phyloP scores from a whole-genome alignment of 2,113 vertebrate genomes.

The Taurulus bubalis region DNA sequence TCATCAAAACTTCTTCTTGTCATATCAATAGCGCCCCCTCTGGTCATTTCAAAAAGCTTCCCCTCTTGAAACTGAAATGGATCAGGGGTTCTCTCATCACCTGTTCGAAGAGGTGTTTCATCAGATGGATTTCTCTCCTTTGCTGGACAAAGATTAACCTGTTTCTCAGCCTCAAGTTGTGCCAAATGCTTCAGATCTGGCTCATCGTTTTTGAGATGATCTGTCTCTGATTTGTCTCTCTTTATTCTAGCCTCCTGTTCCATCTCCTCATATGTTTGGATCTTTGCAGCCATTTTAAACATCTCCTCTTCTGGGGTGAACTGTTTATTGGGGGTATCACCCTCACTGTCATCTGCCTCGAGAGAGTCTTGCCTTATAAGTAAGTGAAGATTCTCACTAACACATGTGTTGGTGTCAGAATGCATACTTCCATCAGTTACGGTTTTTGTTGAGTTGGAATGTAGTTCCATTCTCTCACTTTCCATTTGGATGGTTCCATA shows the following conservation, averaged over 20 bases:
- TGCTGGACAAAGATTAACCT: slow-evolving; percentile 84
- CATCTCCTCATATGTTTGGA: slow-evolving; percentile 96
- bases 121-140: slow-evolving; percentile 86
- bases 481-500: slow-evolving; percentile 82
- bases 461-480: slow-evolving; percentile 80
- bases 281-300: slow-evolving; percentile 98
- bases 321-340: slow-evolving; percentile 81
- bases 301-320: slow-evolving; percentile 96
- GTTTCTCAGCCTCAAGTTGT: slow-evolving; percentile 85
- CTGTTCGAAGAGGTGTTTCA: slow-evolving; percentile 84
- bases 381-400: slow-evolving; percentile 70
- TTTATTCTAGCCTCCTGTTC: slow-evolving; percentile 92
- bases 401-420: slow-evolving; percentile 85
- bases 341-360: slow-evolving; percentile 66
- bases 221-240: slow-evolving; percentile 78
- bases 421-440: slow-evolving; percentile 82
- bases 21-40: slow-evolving; percentile 98
- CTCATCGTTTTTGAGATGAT: slow-evolving; percentile 58
- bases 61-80: slow-evolving; percentile 97
- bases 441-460: slow-evolving; percentile 84
- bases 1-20: slow-evolving; percentile 90
- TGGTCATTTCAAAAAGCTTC: slow-evolving; percentile 99
- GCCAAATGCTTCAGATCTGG: slow-evolving; percentile 76
- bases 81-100: slow-evolving; percentile 86
- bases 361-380: slow-evolving; percentile 75